Conservation (phyloP, 2,888 invertebrate species). For the Leptinotarsa peninsularis region DNA sequence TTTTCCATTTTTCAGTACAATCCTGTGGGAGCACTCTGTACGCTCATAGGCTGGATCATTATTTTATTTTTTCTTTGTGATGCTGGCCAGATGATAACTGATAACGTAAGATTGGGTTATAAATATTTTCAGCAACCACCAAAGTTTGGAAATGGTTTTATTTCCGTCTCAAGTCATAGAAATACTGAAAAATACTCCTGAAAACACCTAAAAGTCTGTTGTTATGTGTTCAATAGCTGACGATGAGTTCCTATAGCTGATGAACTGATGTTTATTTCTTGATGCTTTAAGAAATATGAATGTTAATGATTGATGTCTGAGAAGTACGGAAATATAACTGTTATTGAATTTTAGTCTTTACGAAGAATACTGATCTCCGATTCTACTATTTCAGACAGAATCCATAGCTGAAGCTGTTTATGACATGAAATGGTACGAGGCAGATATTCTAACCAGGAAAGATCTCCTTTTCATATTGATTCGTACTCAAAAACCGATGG, state of each 20-base stretch:
- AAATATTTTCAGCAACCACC: too few species aligned
- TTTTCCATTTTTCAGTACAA: conserved; percentile 16
- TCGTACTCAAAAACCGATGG: conserved; percentile 32
- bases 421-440: conserved; percentile 32
- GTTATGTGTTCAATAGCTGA: too few species aligned
- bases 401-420: conserved; percentile 28
- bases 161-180: too few species aligned
- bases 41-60: conserved; percentile 39
- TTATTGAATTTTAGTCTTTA: too few species aligned
- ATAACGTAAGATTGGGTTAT: conserved; percentile 38
- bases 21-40: conserved; percentile 35
- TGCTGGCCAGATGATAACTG: conserved; percentile 45
- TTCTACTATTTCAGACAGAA: conserved; percentile 22
- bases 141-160: too few species aligned
- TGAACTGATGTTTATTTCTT: too few species aligned
- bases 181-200: too few species aligned
- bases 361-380: neutral
- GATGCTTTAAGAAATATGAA: too few species aligned
- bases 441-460: conserved; percentile 30
- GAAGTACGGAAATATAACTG: too few species aligned
- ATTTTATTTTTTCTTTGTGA: conserved; percentile 43
- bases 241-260: too few species aligned
- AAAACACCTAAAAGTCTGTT: too few species aligned
- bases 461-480: conserved; percentile 26
- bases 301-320: too few species aligned